Conservation (phyloP, 2,797 vertebrate species). For the Parambassis ranga region DNA sequence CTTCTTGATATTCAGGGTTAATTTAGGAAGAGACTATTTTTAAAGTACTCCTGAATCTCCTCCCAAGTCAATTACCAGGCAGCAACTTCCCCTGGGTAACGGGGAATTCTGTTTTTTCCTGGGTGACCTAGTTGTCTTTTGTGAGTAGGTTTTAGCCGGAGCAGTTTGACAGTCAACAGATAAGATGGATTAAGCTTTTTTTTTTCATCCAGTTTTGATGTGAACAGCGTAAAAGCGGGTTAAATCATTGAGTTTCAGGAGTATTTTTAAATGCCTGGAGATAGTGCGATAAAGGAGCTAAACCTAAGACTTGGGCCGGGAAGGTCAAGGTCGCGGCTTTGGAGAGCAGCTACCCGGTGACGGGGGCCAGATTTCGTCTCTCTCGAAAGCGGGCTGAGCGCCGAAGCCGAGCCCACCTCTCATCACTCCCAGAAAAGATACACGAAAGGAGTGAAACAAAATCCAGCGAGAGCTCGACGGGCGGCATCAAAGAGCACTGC, state of each 20-base stretch:
- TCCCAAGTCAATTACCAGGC: slow-evolving; percentile 83
- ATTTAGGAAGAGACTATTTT: slow-evolving; percentile 63
- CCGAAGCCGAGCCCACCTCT: slow-evolving; percentile 63
- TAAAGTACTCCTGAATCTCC: slow-evolving; percentile 64
- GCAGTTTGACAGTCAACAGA: slow-evolving; percentile 90
- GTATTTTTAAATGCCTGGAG: slow-evolving; percentile 87
- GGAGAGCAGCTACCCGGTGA: slow-evolving; percentile 68
- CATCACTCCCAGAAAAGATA: slow-evolving; percentile 68
- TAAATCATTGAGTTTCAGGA: slow-evolving; percentile 86
- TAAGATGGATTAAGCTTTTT: slow-evolving; percentile 89
- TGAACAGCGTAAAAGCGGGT: slow-evolving; percentile 87
- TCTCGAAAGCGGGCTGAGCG: slow-evolving; percentile 37
- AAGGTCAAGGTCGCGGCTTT: slow-evolving; percentile 81
- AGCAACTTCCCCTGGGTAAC: slow-evolving; percentile 81
- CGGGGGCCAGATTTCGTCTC: slow-evolving; percentile 55
- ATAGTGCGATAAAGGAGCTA: slow-evolving; percentile 82
- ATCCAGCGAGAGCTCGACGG: slow-evolving; percentile 60
- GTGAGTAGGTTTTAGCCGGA: slow-evolving; percentile 87
- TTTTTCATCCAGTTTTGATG: slow-evolving; percentile 87
- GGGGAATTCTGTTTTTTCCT: slow-evolving; percentile 76
- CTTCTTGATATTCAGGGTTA: slow-evolving; percentile 40
- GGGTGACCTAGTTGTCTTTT: slow-evolving; percentile 89
- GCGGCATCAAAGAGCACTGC: slow-evolving; percentile 65
- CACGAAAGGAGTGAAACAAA: slow-evolving; percentile 66
- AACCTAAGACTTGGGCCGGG: slow-evolving; percentile 77